These are phyloP conservation scores for Orycteropus afer DNA, from an alignment of 2,113 vertebrate genomes.

Conservation along the genomic window DNA sequence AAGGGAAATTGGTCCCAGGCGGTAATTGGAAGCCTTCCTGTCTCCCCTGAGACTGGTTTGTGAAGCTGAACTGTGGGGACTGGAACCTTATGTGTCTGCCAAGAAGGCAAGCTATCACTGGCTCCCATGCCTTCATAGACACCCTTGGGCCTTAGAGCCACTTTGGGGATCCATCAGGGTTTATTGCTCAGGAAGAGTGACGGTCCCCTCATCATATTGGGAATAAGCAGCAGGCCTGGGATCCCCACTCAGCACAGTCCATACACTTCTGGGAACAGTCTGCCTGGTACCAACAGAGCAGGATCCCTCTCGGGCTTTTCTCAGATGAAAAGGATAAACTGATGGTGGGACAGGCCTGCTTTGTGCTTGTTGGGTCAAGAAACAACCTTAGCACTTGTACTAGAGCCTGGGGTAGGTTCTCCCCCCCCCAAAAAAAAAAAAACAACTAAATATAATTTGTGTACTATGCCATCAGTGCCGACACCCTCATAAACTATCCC, in stretches of 20 bases:
- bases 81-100: accelerated
- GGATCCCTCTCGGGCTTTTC: not conserved
- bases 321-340: not conserved
- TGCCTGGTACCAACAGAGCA: not conserved
- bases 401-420: not conserved
- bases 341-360: not conserved
- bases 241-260: accelerated
- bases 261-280: not conserved
- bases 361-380: not conserved
- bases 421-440: not conserved
- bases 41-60: not conserved
- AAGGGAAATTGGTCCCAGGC: constrained; percentile 58
- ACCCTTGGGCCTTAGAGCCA: not conserved
- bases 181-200: not conserved
- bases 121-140: not conserved
- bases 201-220: not conserved
- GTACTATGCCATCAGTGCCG: not conserved
- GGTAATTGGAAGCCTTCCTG: not conserved
- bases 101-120: not conserved
- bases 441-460: constrained; percentile 16
- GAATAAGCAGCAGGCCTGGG: not conserved
- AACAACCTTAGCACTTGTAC: not conserved
- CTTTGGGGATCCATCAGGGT: not conserved
- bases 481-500: constrained; percentile 49
- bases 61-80: not conserved